These are phyloP conservation scores for Drosophila micromelanica DNA, from an alignment of 1,140 invertebrate genomes.

Conservation along the genomic window DNA sequence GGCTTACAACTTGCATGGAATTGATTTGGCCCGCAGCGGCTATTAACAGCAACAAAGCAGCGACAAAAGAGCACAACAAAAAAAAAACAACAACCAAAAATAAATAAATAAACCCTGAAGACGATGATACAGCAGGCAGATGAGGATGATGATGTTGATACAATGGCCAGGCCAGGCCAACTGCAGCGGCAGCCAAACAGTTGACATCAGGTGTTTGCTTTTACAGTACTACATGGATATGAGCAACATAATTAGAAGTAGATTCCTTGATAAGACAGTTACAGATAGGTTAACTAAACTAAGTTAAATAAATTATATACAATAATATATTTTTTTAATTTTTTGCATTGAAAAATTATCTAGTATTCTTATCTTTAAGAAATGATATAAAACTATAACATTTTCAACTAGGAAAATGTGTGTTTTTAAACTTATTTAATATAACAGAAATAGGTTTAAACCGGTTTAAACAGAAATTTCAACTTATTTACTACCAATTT, in stretches of 20 bases:
- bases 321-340: no score
- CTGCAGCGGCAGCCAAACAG: constrained; percentile 15
- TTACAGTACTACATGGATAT: constrained; percentile 37
- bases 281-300: no score
- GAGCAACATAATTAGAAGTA: background rate
- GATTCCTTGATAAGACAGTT: no score
- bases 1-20: constrained; percentile 65
- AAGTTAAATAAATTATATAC: no score
- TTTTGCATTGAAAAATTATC: no score
- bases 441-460: no score
- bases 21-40: constrained; percentile 78
- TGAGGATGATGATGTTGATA: constrained; percentile 34
- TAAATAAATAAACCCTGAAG: constrained; percentile 27
- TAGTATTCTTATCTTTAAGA: no score
- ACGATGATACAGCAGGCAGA: constrained; percentile 23
- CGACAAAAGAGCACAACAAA: constrained; percentile 19
- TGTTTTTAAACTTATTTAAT: no score
- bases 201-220: constrained; percentile 64
- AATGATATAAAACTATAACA: no score
- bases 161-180: constrained; percentile 3
- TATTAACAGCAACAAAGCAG: constrained; percentile 74
- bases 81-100: background rate
- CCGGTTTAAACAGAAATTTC: no score
- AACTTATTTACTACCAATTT: no score
- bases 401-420: no score